Conservation (phyloP, 2,113 vertebrate species). For the Platanista minor region DNA sequence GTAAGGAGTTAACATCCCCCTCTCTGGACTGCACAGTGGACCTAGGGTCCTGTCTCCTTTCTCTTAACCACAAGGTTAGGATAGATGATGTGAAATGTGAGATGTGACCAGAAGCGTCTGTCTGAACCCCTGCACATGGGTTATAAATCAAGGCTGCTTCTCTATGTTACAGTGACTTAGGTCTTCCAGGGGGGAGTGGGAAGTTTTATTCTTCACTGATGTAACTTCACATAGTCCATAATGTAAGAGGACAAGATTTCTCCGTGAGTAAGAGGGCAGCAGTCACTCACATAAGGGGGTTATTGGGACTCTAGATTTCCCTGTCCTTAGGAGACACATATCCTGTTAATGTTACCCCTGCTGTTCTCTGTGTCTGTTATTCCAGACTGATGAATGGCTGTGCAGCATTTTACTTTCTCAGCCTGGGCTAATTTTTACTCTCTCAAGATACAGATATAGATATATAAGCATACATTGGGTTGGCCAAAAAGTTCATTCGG, state of each 20-base stretch:
- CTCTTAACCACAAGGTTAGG: background rate
- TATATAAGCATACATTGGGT: background rate
- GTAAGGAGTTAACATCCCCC: background rate
- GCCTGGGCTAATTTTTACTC: background rate
- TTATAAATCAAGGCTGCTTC: background rate
- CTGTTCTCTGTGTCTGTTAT: background rate
- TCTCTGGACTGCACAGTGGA: accelerated
- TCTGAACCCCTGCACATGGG: background rate
- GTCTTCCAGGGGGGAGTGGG: background rate
- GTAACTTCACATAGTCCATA: background rate
- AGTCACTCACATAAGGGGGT: background rate
- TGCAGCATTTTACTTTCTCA: background rate
- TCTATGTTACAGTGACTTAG: background rate
- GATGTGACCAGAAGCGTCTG: background rate
- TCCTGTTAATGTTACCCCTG: too few species aligned
- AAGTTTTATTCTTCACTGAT: background rate
- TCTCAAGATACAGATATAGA: background rate
- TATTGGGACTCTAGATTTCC: background rate
- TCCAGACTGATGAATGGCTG: background rate
- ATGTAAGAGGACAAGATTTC: background rate
- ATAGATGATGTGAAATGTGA: accelerated
- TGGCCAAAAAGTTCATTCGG: too few species aligned
- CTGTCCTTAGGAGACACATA: background rate
- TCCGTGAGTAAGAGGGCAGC: background rate
- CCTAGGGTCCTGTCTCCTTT: background rate